Evolutionary conservation across 1,140 invertebrate genomes (phyloP), one percentile per base, ranked within the genome.

Genomic region (Onthophagus taurus): DNA sequence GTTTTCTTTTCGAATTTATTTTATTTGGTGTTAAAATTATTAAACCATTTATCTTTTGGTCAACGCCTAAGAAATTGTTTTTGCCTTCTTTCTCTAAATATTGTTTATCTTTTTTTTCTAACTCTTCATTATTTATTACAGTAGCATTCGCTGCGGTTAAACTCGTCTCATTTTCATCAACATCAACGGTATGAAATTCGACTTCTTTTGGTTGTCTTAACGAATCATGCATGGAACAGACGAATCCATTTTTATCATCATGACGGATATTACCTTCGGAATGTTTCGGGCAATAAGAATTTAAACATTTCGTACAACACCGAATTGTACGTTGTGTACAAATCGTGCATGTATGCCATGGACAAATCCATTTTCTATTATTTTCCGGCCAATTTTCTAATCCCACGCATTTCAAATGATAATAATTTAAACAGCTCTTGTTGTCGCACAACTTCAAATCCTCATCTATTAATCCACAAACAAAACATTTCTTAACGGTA

Each of bases 251-350:
- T 2, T 52, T 30, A 20, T 53, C 52, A 31, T 60, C 58, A 38
- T 59, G 51, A 35, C 60, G 45, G 16, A 62, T 48, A 35, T 60
- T 58, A 12, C 55, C 53, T 0, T 57, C 49, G 2, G 57, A 52
- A 51, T 63, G 60, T 19, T 48, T 45, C 2, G 58, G 55, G 50
- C 60, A 63, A 50, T 53, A 63, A 2, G 60, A 58, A 45, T 60
- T 63, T 12, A 51, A 50, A 48, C 60, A 63, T 44, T 52, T 53
- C 6, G 52, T 44, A 47, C 60, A 63, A 42, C 51, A 60, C 19
- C 58, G 46, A 9, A 54, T 57, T 1, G 59, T 61, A 29, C 58
- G 34, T 43, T 61, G 59, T 5, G 53, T 48, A 42, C 60, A 63
- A 33, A 52, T 43, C 24, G 56, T 59, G 33, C 60, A 63, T 26